Evolutionary conservation across 2,888 invertebrate species (phyloP), one percentile per base, ranked within the genome.

Genomic region (Leptopilina syphax): DNA sequence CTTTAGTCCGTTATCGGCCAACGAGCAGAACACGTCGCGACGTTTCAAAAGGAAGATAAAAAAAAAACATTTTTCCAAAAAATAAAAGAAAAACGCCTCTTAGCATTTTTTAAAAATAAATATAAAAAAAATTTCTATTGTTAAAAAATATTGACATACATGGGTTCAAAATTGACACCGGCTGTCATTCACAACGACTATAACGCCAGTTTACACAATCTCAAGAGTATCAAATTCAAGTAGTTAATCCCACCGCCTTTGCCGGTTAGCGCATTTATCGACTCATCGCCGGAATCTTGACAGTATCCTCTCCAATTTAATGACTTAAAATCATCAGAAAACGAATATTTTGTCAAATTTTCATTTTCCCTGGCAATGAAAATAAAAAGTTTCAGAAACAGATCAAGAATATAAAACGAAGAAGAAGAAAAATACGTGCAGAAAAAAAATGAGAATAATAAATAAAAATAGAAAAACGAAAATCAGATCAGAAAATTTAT

Each of bases 1-100:
- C 84, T 85, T 90, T 89, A 90, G 90, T 90, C 85, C 83, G 86
- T 85, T 86, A 88, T 89, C 86, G 90, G 87, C 89, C 84, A 86
- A 85, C 89, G 86, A 84, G 84, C 86, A 84, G 85, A 85, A 83
- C 86, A 87, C 81, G 73, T 81, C 82, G 67, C 79, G 79, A 60
- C 82, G 50, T 77, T 34, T 44, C 44, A 65, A 4, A 50, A 76
- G 57, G 77, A 57, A 60, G 12, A 60, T 7, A 60, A 4, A 50
- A 1, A 50, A 50, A 50, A 3, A 50, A 12, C 10, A 60, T n/a
- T 60, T 63, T 63, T 60, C 6, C 9, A 57, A 27, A 34, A 34
- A 34, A 34, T 0, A 34, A 34, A 34, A 34, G 34, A 34, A 3
- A 34, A 54, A 4, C 34, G n/a, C 73, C n/a, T 27, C 73, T 68